Evolutionary conservation across 2,797 vertebrate species (phyloP).

Genomic region (Galagoides demidoff): DNA sequence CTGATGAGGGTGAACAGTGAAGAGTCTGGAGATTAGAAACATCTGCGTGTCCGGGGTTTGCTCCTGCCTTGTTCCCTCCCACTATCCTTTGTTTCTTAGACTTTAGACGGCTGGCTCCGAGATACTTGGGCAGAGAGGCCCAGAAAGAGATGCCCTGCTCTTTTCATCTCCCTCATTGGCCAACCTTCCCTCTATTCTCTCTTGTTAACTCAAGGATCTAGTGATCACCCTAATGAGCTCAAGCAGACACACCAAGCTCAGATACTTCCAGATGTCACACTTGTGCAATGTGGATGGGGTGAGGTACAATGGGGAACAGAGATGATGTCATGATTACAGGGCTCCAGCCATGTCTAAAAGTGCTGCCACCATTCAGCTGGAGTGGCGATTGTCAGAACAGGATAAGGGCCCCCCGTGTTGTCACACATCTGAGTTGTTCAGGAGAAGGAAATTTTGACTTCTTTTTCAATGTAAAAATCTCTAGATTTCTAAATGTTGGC

Average conservation of each 20-base stretch:
- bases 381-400: neutral
- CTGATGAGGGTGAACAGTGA: neutral
- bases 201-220: neutral
- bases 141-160: neutral
- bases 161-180: neutral
- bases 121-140: neutral
- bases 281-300: neutral
- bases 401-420: neutral
- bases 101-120: too few species aligned
- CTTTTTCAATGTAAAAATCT: constrained; percentile 45
- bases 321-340: neutral
- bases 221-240: neutral
- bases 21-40: neutral
- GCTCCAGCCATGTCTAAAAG: neutral
- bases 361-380: neutral
- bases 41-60: neutral
- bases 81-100: neutral
- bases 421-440: neutral
- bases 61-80: neutral
- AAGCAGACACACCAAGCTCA: neutral
- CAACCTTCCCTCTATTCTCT: neutral
- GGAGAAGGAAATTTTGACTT: neutral
- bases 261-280: neutral
- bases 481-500: constrained; percentile 47
- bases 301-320: neutral